These are phyloP conservation scores for Diadumene lineata DNA, from an alignment of 92 coral and sea anemone species.

Conservation along the genomic window DNA sequence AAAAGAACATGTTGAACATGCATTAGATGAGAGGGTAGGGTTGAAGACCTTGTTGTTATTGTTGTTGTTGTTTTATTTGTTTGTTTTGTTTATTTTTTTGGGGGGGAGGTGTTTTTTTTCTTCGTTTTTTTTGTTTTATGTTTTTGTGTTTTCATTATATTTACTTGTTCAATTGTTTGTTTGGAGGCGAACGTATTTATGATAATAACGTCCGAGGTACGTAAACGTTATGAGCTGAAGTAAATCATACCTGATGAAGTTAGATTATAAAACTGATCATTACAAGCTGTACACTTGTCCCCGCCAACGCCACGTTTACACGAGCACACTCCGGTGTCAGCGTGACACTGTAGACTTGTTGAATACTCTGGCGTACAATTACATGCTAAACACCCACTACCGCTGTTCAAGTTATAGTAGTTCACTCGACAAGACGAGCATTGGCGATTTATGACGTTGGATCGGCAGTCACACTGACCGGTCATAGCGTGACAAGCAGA, in stretches of 20 bases:
- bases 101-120: no score
- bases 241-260: constrained; percentile 62
- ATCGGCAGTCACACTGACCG: constrained; percentile 79
- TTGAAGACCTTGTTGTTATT: no score
- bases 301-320: constrained; percentile 81
- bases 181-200: no score
- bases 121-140: no score
- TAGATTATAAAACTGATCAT: constrained; percentile 71
- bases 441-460: constrained; percentile 65
- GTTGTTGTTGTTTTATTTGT: no score
- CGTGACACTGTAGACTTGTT: constrained; percentile 64
- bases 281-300: constrained; percentile 69
- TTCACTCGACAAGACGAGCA: constrained; percentile 63
- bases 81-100: no score
- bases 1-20: no score
- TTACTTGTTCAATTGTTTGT: no score
- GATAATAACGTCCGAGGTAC: no score
- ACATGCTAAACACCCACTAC: constrained; percentile 80
- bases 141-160: no score
- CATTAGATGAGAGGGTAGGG: no score
- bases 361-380: constrained; percentile 72
- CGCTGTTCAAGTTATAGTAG: constrained; percentile 77
- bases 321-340: constrained; percentile 53
- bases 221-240: no score
- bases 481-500: constrained; percentile 71